Conservation (phyloP, 2,797 vertebrate genomes). For the Artibeus jamaicensis region DNA sequence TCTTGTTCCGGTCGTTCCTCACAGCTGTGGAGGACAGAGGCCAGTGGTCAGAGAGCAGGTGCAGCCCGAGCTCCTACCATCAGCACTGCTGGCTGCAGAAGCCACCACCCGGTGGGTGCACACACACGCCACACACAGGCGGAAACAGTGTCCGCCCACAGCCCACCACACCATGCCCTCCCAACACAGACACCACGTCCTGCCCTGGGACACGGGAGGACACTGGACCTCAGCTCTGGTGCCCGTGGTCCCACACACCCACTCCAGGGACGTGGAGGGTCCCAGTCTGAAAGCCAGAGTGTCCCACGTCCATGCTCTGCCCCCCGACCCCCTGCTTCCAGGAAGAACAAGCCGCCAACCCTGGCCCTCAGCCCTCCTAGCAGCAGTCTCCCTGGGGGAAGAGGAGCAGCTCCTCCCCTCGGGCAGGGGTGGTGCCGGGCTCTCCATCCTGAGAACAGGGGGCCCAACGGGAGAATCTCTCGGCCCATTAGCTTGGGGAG, state of each 20-base stretch:
- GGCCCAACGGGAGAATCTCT: neutral
- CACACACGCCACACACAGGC: too few species aligned
- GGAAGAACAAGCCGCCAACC: neutral
- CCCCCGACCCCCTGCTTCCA: neutral
- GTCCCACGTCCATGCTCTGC: neutral
- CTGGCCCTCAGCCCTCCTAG: neutral
- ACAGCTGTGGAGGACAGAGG: conserved; percentile 85
- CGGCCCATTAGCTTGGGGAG: conserved; percentile 77
- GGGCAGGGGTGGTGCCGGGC: neutral
- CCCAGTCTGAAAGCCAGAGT: neutral
- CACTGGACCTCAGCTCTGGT: neutral
- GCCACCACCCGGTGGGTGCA: neutral
- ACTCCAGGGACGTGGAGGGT: neutral
- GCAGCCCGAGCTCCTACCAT: neutral
- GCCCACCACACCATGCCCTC: neutral
- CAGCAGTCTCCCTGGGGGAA: neutral
- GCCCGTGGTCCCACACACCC: fast-evolving
- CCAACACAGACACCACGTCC: neutral
- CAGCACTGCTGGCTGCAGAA: neutral
- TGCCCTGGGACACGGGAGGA: too few species aligned
- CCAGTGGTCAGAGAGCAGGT: neutral
- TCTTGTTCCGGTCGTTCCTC: conserved; percentile 98
- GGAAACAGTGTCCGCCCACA: fast-evolving
- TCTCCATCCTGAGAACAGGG: conserved; percentile 50
- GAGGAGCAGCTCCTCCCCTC: neutral